Base-by-base conservation (phyloP, 2,113 vertebrate species). In the Stegostoma tigrinum region DNA sequence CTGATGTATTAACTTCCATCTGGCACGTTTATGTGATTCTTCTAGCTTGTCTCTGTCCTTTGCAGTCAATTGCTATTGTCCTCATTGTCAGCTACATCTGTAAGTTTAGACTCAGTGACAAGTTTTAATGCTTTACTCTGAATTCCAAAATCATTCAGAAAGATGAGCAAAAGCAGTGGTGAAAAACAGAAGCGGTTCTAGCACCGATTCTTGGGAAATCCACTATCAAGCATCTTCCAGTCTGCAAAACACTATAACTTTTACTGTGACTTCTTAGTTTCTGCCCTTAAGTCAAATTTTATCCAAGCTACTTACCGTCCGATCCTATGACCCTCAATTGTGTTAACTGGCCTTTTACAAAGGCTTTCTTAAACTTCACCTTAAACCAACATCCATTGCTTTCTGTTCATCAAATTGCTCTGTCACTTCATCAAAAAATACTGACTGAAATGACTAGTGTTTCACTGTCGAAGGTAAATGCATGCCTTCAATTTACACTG, bases 361-460 rank as follows among this genome's bases (percentile, higher is more conserved):
- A 75, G 30, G 72, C 30, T 75, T 75, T 75, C 72, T n/a, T 75
- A 27, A 75, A 75, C 30, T 34, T 75, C 8, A 34, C 30, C 7
- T 34, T 10, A 34, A 14, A 61, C 55, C 72, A 75, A 34, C 70
- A 72, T 75, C 27, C 24, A 34, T 75, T 34, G 30, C 72, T 75
- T 75, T 75, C 34, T 1, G 5, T 34, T 75, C 72, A 34, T 75
- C 24, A 72, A 72, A 2, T 27, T 27, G 24, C 27, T 34, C 30
- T 14, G 72, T 75, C 34, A 75, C 70, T 75, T 75, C 70, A 75
- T 75, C 70, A 75, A 75, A 75, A 75, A 30, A 10, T 75, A 34
- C 70, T 30, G 27, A 80, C 96, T 78, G 95, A 91, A 66, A 17
- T 66, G 55, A 91, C 66, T 91, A 61, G 30, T 91, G 89, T 10